A percentile compares a stretch with the other conserved stretches of the same genome.
Evolutionary conservation across 2,113 vertebrate genomes (phyloP).

Genomic region (Microtus oregoni): DNA sequence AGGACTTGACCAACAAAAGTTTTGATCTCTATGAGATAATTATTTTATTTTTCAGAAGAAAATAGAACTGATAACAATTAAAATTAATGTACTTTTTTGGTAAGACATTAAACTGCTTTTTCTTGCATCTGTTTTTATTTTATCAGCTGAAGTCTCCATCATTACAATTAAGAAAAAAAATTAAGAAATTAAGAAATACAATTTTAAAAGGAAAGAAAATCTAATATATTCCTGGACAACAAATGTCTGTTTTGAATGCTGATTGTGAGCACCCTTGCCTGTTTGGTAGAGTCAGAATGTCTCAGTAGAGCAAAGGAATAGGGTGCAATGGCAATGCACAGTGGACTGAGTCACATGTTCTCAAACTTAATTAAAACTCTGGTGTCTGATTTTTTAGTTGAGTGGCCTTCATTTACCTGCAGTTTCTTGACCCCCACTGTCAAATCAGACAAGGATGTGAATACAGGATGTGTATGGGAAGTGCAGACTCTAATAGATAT

Average conservation of each 20-base stretch:
- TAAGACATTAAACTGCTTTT: conserved; percentile 1
- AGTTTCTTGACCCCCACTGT: background rate
- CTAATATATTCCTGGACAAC: background rate
- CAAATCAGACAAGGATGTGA: conserved; percentile 7
- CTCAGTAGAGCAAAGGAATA: background rate
- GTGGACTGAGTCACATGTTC: background rate
- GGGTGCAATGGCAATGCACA: background rate
- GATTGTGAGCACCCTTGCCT: background rate
- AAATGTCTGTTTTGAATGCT: conserved; percentile 19
- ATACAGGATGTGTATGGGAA: background rate
- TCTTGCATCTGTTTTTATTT: conserved; percentile 31
- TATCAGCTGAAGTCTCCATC: conserved; percentile 34
- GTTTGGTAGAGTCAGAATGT: conserved; percentile 31
- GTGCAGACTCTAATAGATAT: background rate
- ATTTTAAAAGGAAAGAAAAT: background rate
- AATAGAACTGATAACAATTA: conserved; percentile 34
- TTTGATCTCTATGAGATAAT: background rate
- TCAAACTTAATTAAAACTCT: background rate
- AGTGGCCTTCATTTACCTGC: background rate
- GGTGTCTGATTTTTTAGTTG: background rate
- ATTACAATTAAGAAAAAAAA: conserved; percentile 40
- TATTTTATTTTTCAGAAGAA: background rate
- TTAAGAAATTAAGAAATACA: too few species aligned
- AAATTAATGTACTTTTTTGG: background rate
- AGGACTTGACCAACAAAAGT: background rate